Conservation (phyloP, 2,888 invertebrate species). For the Nebria brevicollis region DNA sequence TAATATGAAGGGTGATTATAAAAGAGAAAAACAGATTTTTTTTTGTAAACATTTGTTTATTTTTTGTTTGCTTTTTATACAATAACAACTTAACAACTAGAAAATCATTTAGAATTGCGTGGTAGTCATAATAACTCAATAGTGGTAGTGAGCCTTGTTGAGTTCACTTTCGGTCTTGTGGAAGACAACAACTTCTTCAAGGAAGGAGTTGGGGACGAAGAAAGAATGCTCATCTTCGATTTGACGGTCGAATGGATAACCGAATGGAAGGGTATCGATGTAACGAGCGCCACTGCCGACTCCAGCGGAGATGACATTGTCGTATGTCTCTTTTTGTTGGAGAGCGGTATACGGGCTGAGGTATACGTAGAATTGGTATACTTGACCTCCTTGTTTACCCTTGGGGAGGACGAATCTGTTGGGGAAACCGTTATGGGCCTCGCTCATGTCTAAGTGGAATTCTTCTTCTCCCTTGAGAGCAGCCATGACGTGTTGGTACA, state of each 20-base stretch:
- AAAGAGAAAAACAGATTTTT: background rate
- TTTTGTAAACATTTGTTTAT: background rate
- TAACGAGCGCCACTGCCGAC: slow-evolving; percentile 66
- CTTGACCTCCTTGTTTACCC: slow-evolving; percentile 72
- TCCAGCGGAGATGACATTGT: slow-evolving; percentile 63
- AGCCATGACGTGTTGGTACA: slow-evolving; percentile 71
- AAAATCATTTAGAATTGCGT: background rate
- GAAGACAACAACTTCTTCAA: slow-evolving; percentile 73
- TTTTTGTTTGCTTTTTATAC: background rate
- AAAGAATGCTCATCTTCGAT: slow-evolving; percentile 68
- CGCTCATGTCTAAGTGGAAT: slow-evolving; percentile 66
- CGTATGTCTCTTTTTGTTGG: slow-evolving; percentile 61
- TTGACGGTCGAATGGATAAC: slow-evolving; percentile 79
- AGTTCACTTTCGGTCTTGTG: slow-evolving; percentile 62
- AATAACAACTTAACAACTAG: background rate
- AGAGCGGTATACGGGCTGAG: slow-evolving; percentile 62
- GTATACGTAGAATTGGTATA: slow-evolving; percentile 66
- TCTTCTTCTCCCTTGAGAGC: slow-evolving; percentile 66
- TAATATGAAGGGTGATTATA: background rate
- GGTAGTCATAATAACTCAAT: background rate
- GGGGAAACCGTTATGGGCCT: slow-evolving; percentile 75
- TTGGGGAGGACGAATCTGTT: slow-evolving; percentile 76
- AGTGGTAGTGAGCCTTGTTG: slow-evolving; percentile 48
- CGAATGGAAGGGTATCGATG: slow-evolving; percentile 73
- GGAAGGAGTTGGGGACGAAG: slow-evolving; percentile 74